Percentiles rank a stretch among this genome's conserved stretches.
Conservation (phyloP, 2,888 invertebrate genomes). For the Rapana venosa region DNA sequence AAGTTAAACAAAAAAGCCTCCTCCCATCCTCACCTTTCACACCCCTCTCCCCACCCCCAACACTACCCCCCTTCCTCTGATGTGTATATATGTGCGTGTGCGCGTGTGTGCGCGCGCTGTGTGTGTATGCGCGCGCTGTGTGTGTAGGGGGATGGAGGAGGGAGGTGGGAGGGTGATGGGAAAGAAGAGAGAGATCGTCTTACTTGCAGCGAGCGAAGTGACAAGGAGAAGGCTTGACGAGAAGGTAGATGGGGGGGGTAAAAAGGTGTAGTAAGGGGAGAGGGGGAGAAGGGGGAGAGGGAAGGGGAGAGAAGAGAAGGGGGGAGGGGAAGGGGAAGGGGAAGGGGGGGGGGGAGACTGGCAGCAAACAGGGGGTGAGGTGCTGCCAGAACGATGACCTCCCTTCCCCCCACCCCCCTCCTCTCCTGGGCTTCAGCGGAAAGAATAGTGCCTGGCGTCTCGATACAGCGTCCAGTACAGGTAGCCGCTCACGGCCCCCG, state of each 20-base stretch:
- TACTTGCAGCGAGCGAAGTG: slow-evolving; percentile 12
- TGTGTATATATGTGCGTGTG: too few species aligned
- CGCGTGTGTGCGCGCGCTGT: too few species aligned
- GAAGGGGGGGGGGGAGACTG: not conserved
- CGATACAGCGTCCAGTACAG: slow-evolving; percentile 45
- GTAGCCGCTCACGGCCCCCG: slow-evolving; percentile 41
- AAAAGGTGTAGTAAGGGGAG: not conserved
- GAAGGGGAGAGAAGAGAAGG: not conserved
- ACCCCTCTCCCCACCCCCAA: not conserved
- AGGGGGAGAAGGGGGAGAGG: not conserved
- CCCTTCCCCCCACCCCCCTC: too few species aligned
- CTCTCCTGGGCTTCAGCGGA: slow-evolving; percentile 21
- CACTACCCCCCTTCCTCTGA: not conserved
- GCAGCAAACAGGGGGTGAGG: not conserved
- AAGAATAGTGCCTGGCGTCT: slow-evolving; percentile 48
- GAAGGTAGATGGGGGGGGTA: not conserved
- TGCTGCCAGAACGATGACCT: too few species aligned
- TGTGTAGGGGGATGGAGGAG: not conserved
- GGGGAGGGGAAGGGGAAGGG: not conserved
- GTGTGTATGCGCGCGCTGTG: too few species aligned
- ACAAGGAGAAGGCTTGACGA: not conserved
- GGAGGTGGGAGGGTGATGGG: not conserved
- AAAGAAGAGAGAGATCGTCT: not conserved
- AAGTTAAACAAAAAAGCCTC: too few species aligned
- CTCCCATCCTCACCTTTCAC: not conserved